A percentile compares a stretch with the other conserved stretches of the same genome.
Evolutionary conservation across 2,113 vertebrate genomes (phyloP).

Genomic region (Arizona elegans): DNA sequence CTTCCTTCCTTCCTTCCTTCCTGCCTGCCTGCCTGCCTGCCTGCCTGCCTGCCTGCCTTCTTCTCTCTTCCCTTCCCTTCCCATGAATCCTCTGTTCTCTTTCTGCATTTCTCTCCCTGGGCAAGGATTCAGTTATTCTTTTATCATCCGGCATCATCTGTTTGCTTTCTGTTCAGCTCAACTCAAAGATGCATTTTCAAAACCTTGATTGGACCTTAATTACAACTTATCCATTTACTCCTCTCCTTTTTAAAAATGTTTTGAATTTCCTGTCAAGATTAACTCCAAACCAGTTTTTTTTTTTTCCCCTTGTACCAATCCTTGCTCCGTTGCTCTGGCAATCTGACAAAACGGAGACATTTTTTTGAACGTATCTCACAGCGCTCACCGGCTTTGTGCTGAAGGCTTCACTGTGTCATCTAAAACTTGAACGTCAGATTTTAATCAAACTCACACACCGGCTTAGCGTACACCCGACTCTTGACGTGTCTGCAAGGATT

Average conservation of each 20-base stretch:
- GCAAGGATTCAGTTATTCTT: not conserved
- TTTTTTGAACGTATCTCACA: not conserved
- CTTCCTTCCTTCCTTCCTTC: not conserved
- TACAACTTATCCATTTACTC: conserved; percentile 41
- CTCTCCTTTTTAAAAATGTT: conserved; percentile 9
- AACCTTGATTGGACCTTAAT: conserved; percentile 30
- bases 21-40: not conserved
- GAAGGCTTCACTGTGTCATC: conserved; percentile 11
- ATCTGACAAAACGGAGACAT: not conserved
- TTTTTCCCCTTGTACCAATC: not conserved
- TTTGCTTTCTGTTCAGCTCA: conserved; percentile 15
- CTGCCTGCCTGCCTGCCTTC: conserved; percentile 3
- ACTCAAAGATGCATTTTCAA: conserved; percentile 10
- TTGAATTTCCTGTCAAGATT: conserved; percentile 13
- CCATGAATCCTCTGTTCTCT: not conserved
- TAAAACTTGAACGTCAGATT: not conserved
- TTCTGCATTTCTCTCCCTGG: not conserved
- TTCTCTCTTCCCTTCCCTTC: not conserved
- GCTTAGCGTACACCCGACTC: accelerated
- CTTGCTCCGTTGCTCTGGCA: conserved; percentile 9
- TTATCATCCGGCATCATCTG: conserved; percentile 22
- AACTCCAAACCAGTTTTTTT: not conserved
- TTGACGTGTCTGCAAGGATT: not conserved
- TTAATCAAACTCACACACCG: conserved; percentile 5
- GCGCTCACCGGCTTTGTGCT: not conserved